Conservation (phyloP, 2,113 vertebrate species). For the Oreochromis spilurus region DNA sequence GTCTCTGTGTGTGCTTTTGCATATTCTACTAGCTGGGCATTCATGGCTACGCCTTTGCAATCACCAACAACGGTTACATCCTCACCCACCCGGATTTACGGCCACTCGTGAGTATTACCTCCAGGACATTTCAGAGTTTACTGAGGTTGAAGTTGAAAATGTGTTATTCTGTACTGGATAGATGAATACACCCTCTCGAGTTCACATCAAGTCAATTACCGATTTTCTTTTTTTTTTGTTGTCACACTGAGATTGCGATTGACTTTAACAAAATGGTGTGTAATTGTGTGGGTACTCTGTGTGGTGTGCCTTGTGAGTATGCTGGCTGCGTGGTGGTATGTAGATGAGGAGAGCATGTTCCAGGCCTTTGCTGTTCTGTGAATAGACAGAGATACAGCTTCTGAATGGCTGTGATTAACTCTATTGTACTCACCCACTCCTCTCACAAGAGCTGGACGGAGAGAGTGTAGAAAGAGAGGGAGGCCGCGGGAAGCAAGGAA, state of each 20-base stretch:
- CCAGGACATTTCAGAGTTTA: background rate
- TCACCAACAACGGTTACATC: slow-evolving; percentile 98
- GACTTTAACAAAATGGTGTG: background rate
- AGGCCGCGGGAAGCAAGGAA: background rate
- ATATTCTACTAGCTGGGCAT: slow-evolving; percentile 84
- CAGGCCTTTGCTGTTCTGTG: slow-evolving; percentile 45
- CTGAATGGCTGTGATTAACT: slow-evolving; percentile 70
- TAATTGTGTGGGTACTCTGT: background rate
- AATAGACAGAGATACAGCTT: slow-evolving; percentile 55
- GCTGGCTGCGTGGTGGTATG: slow-evolving; percentile 41
- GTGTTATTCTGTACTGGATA: slow-evolving; percentile 4
- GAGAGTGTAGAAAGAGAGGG: background rate
- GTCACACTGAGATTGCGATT: background rate
- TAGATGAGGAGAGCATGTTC: slow-evolving; percentile 53
- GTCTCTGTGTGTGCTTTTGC: slow-evolving; percentile 8
- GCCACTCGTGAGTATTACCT: slow-evolving; percentile 84
- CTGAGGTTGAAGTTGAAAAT: slow-evolving; percentile 16
- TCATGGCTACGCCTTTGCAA: slow-evolving; percentile 97
- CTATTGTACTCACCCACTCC: slow-evolving; percentile 54
- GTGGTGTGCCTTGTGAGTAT: slow-evolving; percentile 16
- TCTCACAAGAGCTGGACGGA: slow-evolving; percentile 44
- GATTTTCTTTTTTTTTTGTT: background rate
- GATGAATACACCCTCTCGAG: background rate
- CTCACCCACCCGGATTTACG: slow-evolving; percentile 95
- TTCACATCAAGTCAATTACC: slow-evolving; percentile 28